Evolutionary conservation across 2,113 vertebrate genomes (phyloP).

Genomic region (Phalacrocorax pelagicus): DNA sequence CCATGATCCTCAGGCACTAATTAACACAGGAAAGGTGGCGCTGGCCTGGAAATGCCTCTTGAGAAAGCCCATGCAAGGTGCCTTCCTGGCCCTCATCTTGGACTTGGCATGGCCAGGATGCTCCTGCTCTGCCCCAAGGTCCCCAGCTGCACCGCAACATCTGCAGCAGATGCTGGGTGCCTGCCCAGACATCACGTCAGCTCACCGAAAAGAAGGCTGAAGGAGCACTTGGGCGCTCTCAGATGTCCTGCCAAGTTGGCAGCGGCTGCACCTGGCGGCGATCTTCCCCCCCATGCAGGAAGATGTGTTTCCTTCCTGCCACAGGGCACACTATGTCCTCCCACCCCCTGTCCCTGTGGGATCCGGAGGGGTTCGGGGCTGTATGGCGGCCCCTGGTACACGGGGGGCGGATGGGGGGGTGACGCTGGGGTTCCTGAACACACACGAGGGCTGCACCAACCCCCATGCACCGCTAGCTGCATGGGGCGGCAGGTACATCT

Average conservation of each 20-base stretch:
- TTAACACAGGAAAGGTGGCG: neutral
- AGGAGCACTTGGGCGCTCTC: neutral
- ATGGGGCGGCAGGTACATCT: neutral
- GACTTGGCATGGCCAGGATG: fast-evolving
- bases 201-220: neutral
- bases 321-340: neutral
- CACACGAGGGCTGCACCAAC: fast-evolving
- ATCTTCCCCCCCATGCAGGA: neutral
- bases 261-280: neutral
- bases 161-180: fast-evolving
- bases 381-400: neutral
- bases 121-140: neutral
- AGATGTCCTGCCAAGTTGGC: conserved; percentile 5
- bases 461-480: fast-evolving
- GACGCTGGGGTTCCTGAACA: fast-evolving
- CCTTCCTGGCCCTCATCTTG: neutral
- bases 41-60: neutral
- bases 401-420: no score
- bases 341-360: neutral
- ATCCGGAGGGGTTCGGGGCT: neutral
- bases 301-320: neutral
- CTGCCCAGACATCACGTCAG: neutral
- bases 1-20: fast-evolving
- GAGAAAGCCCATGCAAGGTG: neutral
- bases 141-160: neutral